phyloP scores from a whole-genome alignment of 2,797 vertebrate genomes.

The Adelosebastes latens region DNA sequence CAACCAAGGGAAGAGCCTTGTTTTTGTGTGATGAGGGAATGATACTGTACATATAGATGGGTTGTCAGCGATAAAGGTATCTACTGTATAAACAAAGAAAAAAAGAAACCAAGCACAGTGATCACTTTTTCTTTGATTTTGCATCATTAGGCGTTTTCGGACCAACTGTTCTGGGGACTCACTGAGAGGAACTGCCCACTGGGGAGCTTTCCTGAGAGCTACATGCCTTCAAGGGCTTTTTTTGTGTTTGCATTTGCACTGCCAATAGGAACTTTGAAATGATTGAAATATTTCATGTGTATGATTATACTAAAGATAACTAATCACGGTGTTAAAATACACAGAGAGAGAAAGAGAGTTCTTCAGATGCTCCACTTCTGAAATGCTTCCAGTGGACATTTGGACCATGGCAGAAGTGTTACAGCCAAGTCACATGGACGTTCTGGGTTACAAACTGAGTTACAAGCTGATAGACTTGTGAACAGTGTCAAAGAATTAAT shows the following conservation, averaged over 20 bases:
- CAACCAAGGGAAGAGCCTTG: not conserved
- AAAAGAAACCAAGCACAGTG: not conserved
- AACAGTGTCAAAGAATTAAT: slow-evolving; percentile 1
- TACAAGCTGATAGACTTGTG: slow-evolving; percentile 18
- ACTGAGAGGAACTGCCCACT: too few species aligned
- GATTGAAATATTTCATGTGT: not conserved
- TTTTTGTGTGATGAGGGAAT: slow-evolving; percentile 2
- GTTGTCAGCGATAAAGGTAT: not conserved
- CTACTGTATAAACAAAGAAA: not conserved
- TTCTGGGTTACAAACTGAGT: slow-evolving; percentile 24
- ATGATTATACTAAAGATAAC: not conserved
- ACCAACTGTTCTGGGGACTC: too few species aligned
- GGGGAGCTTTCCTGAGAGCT: too few species aligned
- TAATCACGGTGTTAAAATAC: not conserved
- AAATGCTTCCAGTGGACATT: slow-evolving; percentile 42
- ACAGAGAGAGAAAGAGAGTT: not conserved
- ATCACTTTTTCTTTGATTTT: slow-evolving; percentile 41
- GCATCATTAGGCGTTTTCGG: slow-evolving; percentile 16
- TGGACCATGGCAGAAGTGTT: slow-evolving; percentile 22
- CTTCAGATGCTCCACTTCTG: not conserved
- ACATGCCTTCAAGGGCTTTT: too few species aligned
- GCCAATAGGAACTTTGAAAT: too few species aligned
- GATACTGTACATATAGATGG: not conserved
- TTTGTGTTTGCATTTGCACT: too few species aligned
- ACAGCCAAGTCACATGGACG: slow-evolving; percentile 10